Evolutionary conservation across 2,888 invertebrate species (phyloP).

Genomic region (Ommatoiulus sabulosus): DNA sequence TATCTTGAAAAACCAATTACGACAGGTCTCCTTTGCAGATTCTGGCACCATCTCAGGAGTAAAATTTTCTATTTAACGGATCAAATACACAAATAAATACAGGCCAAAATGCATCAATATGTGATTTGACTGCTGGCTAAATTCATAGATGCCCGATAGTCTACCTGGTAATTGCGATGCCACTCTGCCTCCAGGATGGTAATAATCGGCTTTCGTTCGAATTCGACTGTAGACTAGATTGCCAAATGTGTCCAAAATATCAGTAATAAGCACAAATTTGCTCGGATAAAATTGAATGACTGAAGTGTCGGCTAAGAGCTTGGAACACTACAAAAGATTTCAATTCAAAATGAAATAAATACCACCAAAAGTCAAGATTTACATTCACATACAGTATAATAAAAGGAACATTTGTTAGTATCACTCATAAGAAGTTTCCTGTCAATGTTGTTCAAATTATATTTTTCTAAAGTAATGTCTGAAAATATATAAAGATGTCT

Average conservation of each 20-base stretch:
- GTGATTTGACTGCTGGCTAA: not conserved
- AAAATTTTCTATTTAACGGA: slow-evolving; percentile 73
- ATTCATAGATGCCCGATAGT: not conserved
- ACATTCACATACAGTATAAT: too few relatives aligned
- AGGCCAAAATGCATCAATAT: not conserved
- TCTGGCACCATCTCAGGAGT: slow-evolving; percentile 84
- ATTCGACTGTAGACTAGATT: slow-evolving; percentile 88
- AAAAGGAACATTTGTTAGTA: not conserved
- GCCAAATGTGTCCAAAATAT: slow-evolving; percentile 95
- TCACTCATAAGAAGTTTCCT: too few relatives aligned
- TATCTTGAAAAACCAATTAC: slow-evolving; percentile 99
- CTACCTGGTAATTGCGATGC: slow-evolving; percentile 67
- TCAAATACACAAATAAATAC: slow-evolving; percentile 23
- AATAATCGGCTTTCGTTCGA: slow-evolving; percentile 78
- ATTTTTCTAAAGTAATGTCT: too few relatives aligned
- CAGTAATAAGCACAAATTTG: slow-evolving; percentile 96
- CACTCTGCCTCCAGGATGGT: slow-evolving; percentile 68
- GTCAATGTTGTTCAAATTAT: too few relatives aligned
- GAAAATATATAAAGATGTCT: too few relatives aligned
- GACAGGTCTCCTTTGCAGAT: slow-evolving; percentile 92
- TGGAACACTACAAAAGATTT: slow-evolving; percentile 80
- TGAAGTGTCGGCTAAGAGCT: slow-evolving; percentile 87
- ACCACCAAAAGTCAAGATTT: too few relatives aligned
- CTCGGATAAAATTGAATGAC: slow-evolving; percentile 97
- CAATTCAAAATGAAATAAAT: not conserved